Evolutionary conservation across 64 coral and sea anemone species (phyloP), one percentile per base, ranked within the genome.

Genomic region (Montipora capricornis): DNA sequence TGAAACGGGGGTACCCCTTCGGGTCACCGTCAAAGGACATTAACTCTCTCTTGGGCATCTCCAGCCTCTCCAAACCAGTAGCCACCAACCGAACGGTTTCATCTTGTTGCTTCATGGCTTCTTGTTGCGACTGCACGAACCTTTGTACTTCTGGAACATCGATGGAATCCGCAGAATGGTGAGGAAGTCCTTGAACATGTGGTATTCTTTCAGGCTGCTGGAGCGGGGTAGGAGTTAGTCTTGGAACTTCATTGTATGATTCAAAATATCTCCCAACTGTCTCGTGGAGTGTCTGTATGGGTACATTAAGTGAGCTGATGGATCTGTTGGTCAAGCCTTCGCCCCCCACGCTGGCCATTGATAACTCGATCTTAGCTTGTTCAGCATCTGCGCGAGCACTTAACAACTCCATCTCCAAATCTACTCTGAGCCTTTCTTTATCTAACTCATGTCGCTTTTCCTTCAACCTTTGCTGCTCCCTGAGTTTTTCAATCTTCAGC

Each of bases 21-120:
- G 89, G 94, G 49, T 91, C 69, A 17, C 94, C 94, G 22, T 95
- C 83, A 47, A 95, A 95, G 4, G 64, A 53, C 1, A 95, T n/a
- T 62, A 87, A 80, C 29, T 95, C 94, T 61, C 82, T 75, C 61
- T 95, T 91, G 3, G 94, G 89, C 81, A 95, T 87, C 0, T 91
- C 94, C 4, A 95, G 6, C 68, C 49, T 52, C 62, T 91, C 68
- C 3, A 91, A 4, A 69, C 81, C 75, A 79, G 64, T 26, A 45
- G 89, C 75, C 29, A 89, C 13, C 12, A 68, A 60, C 8, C 80
- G 51, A 59, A 81, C 66, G 12, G 93, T 29, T 26, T 88, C 52
- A 2, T 49, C 19, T 17, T 69, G 29, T 69, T 82, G 80, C 4
- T 12, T 26, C 24, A 49, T 6, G 44, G 29, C 57, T 48, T 26